These are phyloP conservation scores for Arvicanthis niloticus DNA, from an alignment of 2,113 vertebrate species.

Conservation along the genomic window DNA sequence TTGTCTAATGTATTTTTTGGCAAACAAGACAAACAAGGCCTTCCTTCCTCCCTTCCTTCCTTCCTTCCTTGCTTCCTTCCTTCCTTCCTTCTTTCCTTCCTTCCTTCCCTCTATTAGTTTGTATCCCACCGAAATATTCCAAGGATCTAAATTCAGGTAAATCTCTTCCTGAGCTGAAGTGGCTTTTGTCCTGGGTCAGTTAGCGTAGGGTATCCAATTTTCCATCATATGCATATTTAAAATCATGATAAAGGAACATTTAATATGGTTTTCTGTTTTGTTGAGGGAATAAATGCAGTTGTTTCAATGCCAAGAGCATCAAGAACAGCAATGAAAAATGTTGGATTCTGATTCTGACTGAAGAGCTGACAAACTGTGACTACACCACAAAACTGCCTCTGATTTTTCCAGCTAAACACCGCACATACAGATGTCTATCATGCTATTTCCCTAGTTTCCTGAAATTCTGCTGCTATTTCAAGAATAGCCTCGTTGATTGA, in stretches of 20 bases:
- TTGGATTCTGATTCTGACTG: not conserved
- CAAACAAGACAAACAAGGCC: not conserved
- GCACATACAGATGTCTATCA: not conserved
- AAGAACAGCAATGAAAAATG: slow-evolving; percentile 5
- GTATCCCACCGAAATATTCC: not conserved
- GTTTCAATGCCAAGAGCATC: slow-evolving; percentile 2
- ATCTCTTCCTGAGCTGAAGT: not conserved
- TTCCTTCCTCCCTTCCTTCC: too few relatives aligned
- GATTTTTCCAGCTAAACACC: not conserved
- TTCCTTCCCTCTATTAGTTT: not conserved
- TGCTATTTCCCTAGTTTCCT: not conserved
- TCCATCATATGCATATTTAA: not conserved
- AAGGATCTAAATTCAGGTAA: not conserved
- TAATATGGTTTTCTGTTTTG: not conserved
- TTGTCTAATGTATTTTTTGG: not conserved
- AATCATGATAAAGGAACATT: not conserved
- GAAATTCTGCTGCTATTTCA: slow-evolving; percentile 40
- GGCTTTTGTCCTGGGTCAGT: not conserved
- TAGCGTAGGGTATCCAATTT: not conserved
- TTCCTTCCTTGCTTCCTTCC: too few relatives aligned
- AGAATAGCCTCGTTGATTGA: not conserved
- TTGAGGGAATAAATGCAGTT: not conserved
- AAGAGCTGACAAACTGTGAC: not conserved
- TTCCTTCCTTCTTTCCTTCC: too few relatives aligned
- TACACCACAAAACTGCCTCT: not conserved